Evolutionary conservation across 2,797 vertebrate species (phyloP), one percentile per base, ranked within the genome.

Genomic region (Enteromius anoplus): DNA sequence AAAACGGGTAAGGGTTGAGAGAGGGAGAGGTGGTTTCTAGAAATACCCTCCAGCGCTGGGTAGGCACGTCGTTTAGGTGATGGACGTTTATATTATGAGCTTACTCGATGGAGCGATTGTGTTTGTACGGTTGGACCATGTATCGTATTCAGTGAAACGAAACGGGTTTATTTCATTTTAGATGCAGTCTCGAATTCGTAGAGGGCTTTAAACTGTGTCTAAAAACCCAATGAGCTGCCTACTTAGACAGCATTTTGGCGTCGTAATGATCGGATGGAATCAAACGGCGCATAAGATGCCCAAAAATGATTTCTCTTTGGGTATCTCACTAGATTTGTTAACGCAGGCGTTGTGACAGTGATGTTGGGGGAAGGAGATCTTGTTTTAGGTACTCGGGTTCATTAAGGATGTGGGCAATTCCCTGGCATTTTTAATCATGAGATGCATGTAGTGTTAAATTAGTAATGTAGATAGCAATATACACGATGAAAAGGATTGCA

Each of bases 1-100:
- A 96, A 96, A 96, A 95, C 95, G 96, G 96, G 97, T 98, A 96
- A 97, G 96, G 91, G 86, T 70, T 49, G 51, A 81, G 80, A 58
- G 68, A 75, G 68, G 81, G 75, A 85, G 21, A 72, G 32, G 75
- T 42, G 62, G 82, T 71, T 84, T 84, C 75, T 71, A 78, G 84
- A 87, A 87, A 86, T 85, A 75, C 80, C 84, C 78, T 75, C 79
- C 49, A 47, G 72, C 86, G 75, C 23, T 69, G n/a, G 29, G 55
- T 49, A 69, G 69, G 49, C 47, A 14, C 68, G 70, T 37, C 58
- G 9, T 53, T 82, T n/a, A 47, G 29, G 49, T 19, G 51, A 82
- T 65, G 19, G 5, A 9, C n/a, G 2, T 49, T 49, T 49, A 55
- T 47, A 17, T 40, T 12, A 29, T 17, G 1, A 34, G 34, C 26